Conservation (phyloP, 2,888 invertebrate genomes). For the Drosophila demipolita region DNA sequence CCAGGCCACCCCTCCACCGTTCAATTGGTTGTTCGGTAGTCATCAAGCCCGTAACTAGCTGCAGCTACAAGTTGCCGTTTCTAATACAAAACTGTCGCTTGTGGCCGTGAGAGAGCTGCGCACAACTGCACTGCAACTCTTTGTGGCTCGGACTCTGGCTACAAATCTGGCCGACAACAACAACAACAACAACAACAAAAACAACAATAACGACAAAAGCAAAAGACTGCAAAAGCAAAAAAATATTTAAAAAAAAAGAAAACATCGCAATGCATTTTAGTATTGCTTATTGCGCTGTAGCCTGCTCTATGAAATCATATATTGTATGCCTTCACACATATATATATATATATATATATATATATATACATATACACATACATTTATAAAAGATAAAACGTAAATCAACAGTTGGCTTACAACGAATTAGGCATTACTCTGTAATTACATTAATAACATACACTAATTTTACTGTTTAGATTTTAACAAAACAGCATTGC, state of each 20-base stretch:
- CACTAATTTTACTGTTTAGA: background rate
- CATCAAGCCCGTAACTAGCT: conserved; percentile 72
- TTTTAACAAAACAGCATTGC: background rate
- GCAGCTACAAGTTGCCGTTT: conserved; percentile 76
- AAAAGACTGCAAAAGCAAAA: conserved; percentile 31
- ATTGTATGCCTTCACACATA: conserved; percentile 16
- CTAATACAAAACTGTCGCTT: conserved; percentile 79
- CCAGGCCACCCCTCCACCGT: background rate
- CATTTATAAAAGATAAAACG: conserved; percentile 46
- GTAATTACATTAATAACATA: background rate
- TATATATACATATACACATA: conserved; percentile 6
- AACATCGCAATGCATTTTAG: conserved; percentile 67
- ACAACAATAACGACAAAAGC: conserved; percentile 24
- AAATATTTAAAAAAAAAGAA: conserved; percentile 59
- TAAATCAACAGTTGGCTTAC: conserved; percentile 18
- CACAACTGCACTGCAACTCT: conserved; percentile 51
- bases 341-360: background rate
- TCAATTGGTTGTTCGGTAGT: conserved; percentile 14
- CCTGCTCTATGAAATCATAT: conserved; percentile 68
- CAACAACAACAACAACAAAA: conserved; percentile 23
- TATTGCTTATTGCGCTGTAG: conserved; percentile 68
- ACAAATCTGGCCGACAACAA: conserved; percentile 39
- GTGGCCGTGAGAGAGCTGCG: conserved; percentile 76
- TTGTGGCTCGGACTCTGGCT: conserved; percentile 35
- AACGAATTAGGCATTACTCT: conserved; percentile 49